Percentiles rank a stretch among this genome's conserved stretches.
Conservation (phyloP, 2,113 vertebrate species). For the Myodes glareolus region DNA sequence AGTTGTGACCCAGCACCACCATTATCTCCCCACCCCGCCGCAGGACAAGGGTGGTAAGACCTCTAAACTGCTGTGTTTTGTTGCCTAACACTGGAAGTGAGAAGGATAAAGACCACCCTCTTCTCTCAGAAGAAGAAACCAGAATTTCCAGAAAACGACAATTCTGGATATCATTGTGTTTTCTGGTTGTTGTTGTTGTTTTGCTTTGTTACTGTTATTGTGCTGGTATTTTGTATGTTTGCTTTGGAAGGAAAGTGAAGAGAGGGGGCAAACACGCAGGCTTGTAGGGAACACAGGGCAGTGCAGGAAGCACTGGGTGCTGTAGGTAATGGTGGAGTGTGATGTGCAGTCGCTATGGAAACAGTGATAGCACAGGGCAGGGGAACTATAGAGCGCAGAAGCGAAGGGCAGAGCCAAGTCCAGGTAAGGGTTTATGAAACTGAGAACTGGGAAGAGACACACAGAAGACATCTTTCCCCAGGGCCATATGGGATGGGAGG, state of each 20-base stretch:
- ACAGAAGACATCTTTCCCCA: background rate
- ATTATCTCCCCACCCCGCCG: rapidly evolving
- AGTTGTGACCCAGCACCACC: background rate
- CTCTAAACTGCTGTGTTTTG: background rate
- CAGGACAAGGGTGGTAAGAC: background rate
- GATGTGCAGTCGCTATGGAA: background rate
- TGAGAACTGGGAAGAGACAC: background rate
- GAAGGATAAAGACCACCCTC: background rate
- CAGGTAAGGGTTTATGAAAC: background rate
- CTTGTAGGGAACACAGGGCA: background rate
- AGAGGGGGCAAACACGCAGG: background rate
- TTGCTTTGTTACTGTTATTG: background rate
- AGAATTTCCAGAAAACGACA: background rate
- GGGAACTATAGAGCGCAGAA: too few species aligned
- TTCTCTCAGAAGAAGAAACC: conserved; percentile 17
- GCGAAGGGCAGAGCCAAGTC: background rate
- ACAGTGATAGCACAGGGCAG: background rate
- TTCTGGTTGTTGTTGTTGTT: too few species aligned
- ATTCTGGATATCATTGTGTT: background rate
- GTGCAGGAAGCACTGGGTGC: background rate
- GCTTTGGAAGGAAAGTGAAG: background rate
- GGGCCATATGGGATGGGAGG: background rate
- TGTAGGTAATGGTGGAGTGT: background rate
- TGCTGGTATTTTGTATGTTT: background rate
- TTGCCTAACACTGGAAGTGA: background rate